Evolutionary conservation across 1,140 invertebrate genomes (phyloP), one percentile per base, ranked within the genome.

Genomic region (Pinna nobilis): DNA sequence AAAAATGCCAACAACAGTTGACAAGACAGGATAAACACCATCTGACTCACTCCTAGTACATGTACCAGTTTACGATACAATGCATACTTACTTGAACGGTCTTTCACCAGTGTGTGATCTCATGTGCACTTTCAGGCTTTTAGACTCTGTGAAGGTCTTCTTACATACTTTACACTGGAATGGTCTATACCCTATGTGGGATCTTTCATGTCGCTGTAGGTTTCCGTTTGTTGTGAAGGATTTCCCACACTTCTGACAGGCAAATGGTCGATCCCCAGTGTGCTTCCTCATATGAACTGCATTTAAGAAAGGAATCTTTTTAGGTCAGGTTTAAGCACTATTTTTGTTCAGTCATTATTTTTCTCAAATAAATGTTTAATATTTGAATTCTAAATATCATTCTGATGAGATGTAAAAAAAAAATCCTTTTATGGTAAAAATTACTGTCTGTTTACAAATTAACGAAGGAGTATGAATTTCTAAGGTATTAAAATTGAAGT

Each of bases 41-140:
- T n/a, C n/a, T n/a, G n/a, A n/a, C n/a, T n/a, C n/a, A n/a, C n/a
- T n/a, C n/a, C n/a, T n/a, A n/a, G n/a, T n/a, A n/a, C n/a, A n/a
- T n/a, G n/a, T n/a, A n/a, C n/a, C n/a, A n/a, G n/a, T n/a, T n/a
- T n/a, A n/a, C n/a, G n/a, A n/a, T 47, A 15, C 2, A 47, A 18
- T 3, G 20, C 3, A 20, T 18, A 15, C 15, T 28, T 59, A 97
- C 33, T 93, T 92, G 82, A 95, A 97, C 18, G 95, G 96, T 86
- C 95, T 95, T 87, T 96, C 95, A 0, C 95, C 95, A 2, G 94
- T 95, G 78, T 92, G 94, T n/a, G 76, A 69, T 25, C 79, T 64
- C 55, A 77, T 78, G 63, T 87, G 86, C 35, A 69, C 70, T 13
- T 75, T 80, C 15, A 85, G 53, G 11, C 66, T 64, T 37, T 72